phyloP scores from a whole-genome alignment of 2,888 invertebrate species.

The Anoncus sp. region DNA sequence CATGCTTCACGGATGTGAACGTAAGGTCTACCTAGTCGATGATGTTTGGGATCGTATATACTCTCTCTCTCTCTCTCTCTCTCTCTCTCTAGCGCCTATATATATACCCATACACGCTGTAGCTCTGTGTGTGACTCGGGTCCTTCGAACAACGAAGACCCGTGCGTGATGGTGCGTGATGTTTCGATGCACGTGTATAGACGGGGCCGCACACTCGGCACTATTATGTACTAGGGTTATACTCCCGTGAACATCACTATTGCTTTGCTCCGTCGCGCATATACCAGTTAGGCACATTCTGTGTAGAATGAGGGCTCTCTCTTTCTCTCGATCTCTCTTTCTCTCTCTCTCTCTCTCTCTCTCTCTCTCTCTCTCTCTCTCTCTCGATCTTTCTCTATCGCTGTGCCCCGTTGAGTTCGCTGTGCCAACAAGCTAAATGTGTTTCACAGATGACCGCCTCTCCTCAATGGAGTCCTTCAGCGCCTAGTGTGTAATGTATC shows the following conservation, averaged over 20 bases:
- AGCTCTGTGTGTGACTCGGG: slow-evolving; percentile 28
- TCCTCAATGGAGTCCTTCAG: slow-evolving; percentile 75
- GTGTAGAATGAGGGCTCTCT: slow-evolving; percentile 67
- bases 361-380: no score
- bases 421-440: slow-evolving; percentile 83
- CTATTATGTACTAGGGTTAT: slow-evolving; percentile 20
- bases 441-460: slow-evolving; percentile 82
- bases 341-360: no score
- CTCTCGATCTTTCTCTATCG: no score
- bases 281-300: slow-evolving; percentile 55
- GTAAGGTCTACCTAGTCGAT: background rate
- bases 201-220: slow-evolving; percentile 21
- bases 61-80: no score
- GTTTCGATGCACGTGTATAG: slow-evolving; percentile 44
- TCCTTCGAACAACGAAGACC: slow-evolving; percentile 47
- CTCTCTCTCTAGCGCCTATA: slow-evolving; percentile 12
- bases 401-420: slow-evolving; percentile 79
- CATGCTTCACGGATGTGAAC: no score
- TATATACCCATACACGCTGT: background rate
- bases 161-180: slow-evolving; percentile 44
- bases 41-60: slow-evolving; percentile 12
- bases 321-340: no score
- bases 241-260: slow-evolving; percentile 28
- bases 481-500: slow-evolving; percentile 52
- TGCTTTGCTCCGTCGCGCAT: slow-evolving; percentile 47